A percentile compares a stretch with the other conserved stretches of the same genome.
These are phyloP conservation scores for Artibeus jamaicensis DNA, from an alignment of 2,797 vertebrate genomes.

Conservation along the genomic window DNA sequence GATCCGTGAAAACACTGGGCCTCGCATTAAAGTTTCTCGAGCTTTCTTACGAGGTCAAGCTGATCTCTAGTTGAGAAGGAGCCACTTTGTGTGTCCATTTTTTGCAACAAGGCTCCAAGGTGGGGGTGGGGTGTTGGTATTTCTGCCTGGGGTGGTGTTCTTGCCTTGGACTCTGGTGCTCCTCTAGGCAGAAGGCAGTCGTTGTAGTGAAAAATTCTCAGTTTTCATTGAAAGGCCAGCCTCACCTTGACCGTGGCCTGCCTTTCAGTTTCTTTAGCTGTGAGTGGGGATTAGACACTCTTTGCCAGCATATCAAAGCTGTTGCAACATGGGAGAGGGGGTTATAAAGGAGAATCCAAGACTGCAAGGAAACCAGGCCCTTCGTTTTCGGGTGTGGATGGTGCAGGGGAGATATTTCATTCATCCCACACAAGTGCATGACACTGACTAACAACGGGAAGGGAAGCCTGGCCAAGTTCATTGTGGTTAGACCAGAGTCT, in stretches of 20 bases:
- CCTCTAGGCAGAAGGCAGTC: neutral
- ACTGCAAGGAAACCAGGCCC: neutral
- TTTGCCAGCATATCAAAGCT: neutral
- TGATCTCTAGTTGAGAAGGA: neutral
- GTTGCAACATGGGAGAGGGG: neutral
- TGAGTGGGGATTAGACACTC: neutral
- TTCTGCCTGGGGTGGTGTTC: neutral
- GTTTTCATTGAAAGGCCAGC: neutral
- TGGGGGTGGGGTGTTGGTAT: fast-evolving
- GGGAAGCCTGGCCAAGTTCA: neutral
- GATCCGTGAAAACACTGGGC: neutral
- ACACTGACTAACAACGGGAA: neutral
- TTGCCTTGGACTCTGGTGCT: neutral
- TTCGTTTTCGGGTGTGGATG: neutral
- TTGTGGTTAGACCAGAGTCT: neutral
- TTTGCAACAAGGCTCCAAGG: neutral
- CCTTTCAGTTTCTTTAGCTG: neutral
- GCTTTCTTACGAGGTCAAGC: neutral
- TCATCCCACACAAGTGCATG: neutral
- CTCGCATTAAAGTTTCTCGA: neutral
- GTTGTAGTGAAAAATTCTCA: neutral
- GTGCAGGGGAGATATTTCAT: neutral
- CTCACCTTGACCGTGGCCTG: neutral
- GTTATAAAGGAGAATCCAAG: neutral
- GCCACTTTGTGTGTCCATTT: neutral